A percentile compares a stretch with the other conserved stretches of the same genome.
Evolutionary conservation across 2,113 vertebrate species (phyloP).

Genomic region (Alligator mississippiensis): DNA sequence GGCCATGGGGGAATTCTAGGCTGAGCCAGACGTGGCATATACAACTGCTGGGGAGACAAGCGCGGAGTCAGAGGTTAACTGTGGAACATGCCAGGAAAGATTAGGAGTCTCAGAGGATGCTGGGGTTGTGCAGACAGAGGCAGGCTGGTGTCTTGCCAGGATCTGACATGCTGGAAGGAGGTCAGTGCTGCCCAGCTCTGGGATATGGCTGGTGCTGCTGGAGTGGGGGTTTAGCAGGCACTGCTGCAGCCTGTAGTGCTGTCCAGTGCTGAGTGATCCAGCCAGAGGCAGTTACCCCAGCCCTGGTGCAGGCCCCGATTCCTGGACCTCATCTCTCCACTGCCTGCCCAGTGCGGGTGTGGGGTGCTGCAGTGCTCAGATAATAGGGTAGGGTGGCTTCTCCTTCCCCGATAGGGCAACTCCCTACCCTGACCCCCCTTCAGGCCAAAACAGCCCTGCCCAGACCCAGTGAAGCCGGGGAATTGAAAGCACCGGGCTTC

Average conservation of each 20-base stretch:
- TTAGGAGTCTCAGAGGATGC: neutral
- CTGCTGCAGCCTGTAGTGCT: neutral
- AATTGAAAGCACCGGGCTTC: neutral
- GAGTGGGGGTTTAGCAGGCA: neutral
- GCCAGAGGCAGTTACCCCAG: neutral
- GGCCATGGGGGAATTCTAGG: neutral
- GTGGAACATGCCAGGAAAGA: neutral
- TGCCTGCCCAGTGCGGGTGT: neutral
- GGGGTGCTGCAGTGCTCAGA: neutral
- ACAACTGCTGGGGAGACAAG: neutral
- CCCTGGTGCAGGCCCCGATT: neutral
- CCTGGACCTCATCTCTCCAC: neutral
- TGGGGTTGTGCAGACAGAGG: neutral
- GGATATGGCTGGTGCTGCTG: neutral
- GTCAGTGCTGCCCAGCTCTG: rapidly evolving
- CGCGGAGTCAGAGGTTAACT: neutral
- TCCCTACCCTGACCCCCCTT: neutral
- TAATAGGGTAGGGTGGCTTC: neutral
- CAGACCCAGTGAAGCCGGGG: too few species aligned
- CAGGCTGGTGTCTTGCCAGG: neutral
- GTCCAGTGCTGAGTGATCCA: neutral
- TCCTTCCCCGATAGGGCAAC: neutral
- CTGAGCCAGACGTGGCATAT: neutral
- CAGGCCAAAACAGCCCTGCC: neutral
- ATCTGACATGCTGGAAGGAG: rapidly evolving